These are phyloP conservation scores for Adrianichthys oophorus DNA, from an alignment of 2,797 vertebrate genomes.

Conservation along the genomic window DNA sequence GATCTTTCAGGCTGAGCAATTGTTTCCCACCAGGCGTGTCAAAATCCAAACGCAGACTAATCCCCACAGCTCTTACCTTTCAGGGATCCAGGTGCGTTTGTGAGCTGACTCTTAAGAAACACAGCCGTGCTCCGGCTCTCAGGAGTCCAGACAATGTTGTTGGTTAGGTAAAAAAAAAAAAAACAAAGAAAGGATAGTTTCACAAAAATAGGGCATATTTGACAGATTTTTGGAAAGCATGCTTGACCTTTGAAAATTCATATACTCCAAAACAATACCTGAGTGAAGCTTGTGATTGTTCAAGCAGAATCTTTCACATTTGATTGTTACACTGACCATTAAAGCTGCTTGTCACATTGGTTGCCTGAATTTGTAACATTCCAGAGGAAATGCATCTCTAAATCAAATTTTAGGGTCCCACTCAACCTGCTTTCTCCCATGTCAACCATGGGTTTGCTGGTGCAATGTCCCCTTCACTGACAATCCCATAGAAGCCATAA, in stretches of 20 bases:
- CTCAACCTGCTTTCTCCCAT: slow-evolving; percentile 40
- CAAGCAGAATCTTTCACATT: slow-evolving; percentile 7
- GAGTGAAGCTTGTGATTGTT: not conserved
- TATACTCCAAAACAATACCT: not conserved
- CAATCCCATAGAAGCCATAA: not conserved
- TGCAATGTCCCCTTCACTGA: slow-evolving; percentile 2
- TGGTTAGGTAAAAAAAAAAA: not conserved
- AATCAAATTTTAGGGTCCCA: slow-evolving; percentile 49
- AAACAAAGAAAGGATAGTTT: not conserved
- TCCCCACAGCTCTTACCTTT: slow-evolving; percentile 13
- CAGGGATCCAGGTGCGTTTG: slow-evolving; percentile 37
- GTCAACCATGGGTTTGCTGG: slow-evolving; percentile 19
- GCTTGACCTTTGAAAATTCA: not conserved
- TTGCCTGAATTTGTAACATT: slow-evolving; percentile 30
- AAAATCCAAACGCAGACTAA: slow-evolving; percentile 31
- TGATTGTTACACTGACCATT: slow-evolving; percentile 43
- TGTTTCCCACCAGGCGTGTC: slow-evolving; percentile 27
- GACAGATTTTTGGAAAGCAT: not conserved
- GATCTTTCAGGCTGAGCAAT: slow-evolving; percentile 26
- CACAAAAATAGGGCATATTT: not conserved
- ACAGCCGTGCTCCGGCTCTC: slow-evolving; percentile 8
- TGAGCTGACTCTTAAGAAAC: not conserved
- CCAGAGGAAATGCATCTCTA: slow-evolving; percentile 28
- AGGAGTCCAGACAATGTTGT: not conserved
- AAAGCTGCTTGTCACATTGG: slow-evolving; percentile 19